Conservation (phyloP, 2,888 invertebrate genomes). For the Amblyteles armatorius region DNA sequence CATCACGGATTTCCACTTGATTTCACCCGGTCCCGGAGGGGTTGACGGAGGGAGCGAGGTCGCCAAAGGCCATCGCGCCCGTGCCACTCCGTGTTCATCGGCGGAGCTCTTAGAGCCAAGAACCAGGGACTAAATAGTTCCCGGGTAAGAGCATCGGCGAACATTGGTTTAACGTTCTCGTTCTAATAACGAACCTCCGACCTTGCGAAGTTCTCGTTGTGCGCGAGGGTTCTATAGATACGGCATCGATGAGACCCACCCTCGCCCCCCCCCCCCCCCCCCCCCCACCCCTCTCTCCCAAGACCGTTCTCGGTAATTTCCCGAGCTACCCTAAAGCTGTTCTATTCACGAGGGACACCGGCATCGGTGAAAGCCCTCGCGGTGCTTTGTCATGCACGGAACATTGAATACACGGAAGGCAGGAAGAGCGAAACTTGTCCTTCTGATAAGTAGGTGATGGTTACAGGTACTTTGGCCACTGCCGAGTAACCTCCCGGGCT, state of each 20-base stretch:
- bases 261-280: not conserved
- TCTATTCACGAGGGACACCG: slow-evolving; percentile 53
- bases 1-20: slow-evolving; percentile 57
- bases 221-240: slow-evolving; percentile 6
- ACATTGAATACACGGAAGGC: slow-evolving; percentile 28
- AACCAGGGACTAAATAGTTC: slow-evolving; percentile 17
- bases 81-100: slow-evolving; percentile 5
- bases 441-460: slow-evolving; percentile 58
- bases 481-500: not conserved
- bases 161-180: slow-evolving; percentile 42
- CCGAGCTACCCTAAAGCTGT: slow-evolving; percentile 45
- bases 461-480: slow-evolving; percentile 48
- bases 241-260: not conserved
- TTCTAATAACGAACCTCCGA: slow-evolving; percentile 49
- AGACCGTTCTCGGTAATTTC: slow-evolving; percentile 50
- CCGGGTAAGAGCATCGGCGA: slow-evolving; percentile 35
- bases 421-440: slow-evolving; percentile 41
- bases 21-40: slow-evolving; percentile 44
- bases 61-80: slow-evolving; percentile 37
- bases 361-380: slow-evolving; percentile 46
- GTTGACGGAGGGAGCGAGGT: slow-evolving; percentile 24
- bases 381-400: slow-evolving; percentile 67
- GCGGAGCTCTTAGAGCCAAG: slow-evolving; percentile 21
- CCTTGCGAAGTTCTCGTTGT: slow-evolving; percentile 19
- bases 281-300: not conserved